These are phyloP conservation scores for Chelonus insularis DNA, from an alignment of 1,140 invertebrate genomes.

Conservation along the genomic window DNA sequence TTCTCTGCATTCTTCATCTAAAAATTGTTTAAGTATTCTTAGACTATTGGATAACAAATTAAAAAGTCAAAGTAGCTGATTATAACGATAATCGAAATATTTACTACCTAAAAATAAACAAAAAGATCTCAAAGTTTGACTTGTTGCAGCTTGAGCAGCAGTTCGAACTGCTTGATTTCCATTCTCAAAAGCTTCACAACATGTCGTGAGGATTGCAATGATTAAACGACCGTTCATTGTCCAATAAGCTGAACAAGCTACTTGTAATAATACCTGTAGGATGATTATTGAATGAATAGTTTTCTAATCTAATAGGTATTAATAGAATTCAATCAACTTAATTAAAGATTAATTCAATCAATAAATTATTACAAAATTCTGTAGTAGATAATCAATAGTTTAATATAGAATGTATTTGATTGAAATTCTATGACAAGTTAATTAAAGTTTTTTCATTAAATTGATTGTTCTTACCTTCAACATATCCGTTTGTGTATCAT, in stretches of 20 bases:
- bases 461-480: conserved; percentile 71
- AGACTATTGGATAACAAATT: neutral
- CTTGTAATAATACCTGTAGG: conserved; percentile 73
- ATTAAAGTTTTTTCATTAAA: too few relatives aligned
- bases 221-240: conserved; percentile 82
- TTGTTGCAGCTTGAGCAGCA: conserved; percentile 79
- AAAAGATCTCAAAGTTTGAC: conserved; percentile 79
- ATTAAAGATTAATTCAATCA: too few relatives aligned
- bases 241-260: conserved; percentile 79
- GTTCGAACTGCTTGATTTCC: conserved; percentile 78
- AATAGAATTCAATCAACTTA: neutral
- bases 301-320: neutral
- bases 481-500: conserved; percentile 76
- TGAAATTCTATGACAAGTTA: too few relatives aligned
- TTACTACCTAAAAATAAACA: conserved; percentile 75
- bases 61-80: too few relatives aligned
- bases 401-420: too few relatives aligned
- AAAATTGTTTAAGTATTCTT: neutral
- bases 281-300: neutral
- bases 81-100: too few relatives aligned
- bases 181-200: conserved; percentile 73
- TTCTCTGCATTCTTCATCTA: conserved; percentile 78
- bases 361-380: too few relatives aligned
- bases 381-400: too few relatives aligned
- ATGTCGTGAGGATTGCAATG: conserved; percentile 74